phyloP scores from a whole-genome alignment of 1,140 invertebrate genomes.

The Cheumatopsyche charites region DNA sequence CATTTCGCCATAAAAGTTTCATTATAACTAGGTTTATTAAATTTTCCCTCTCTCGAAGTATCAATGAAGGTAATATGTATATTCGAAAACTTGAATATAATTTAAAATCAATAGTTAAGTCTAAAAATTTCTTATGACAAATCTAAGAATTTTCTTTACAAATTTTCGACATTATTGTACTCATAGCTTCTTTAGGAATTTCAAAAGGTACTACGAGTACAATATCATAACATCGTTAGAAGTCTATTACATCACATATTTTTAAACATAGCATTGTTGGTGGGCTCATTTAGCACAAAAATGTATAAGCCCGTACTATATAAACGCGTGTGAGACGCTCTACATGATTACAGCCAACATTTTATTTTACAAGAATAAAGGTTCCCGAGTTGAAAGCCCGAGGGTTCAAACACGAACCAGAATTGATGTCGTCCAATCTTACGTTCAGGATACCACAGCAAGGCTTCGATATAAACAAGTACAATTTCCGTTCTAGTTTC shows the following conservation, averaged over 20 bases:
- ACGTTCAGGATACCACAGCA: conserved; percentile 10
- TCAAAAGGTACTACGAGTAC: background rate
- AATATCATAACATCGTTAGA: background rate
- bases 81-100: too few relatives aligned
- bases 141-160: too few relatives aligned
- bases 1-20: background rate
- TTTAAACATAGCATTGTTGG: background rate
- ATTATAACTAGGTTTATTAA: too few relatives aligned
- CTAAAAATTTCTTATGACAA: too few relatives aligned
- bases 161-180: background rate
- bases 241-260: background rate
- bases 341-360: conserved; percentile 12
- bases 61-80: too few relatives aligned
- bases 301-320: conserved; percentile 13
- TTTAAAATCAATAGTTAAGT: too few relatives aligned
- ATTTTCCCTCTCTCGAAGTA: too few relatives aligned
- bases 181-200: background rate
- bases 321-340: background rate
- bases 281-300: conserved; percentile 10
- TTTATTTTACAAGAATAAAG: conserved; percentile 22
- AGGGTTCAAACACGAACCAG: conserved; percentile 17
- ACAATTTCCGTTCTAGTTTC: too few relatives aligned
- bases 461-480: too few relatives aligned
- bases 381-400: conserved; percentile 25
- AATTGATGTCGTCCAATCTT: conserved; percentile 33